These are phyloP conservation scores for Stenichneumon culpator DNA, from an alignment of 2,888 invertebrate species.

Conservation along the genomic window DNA sequence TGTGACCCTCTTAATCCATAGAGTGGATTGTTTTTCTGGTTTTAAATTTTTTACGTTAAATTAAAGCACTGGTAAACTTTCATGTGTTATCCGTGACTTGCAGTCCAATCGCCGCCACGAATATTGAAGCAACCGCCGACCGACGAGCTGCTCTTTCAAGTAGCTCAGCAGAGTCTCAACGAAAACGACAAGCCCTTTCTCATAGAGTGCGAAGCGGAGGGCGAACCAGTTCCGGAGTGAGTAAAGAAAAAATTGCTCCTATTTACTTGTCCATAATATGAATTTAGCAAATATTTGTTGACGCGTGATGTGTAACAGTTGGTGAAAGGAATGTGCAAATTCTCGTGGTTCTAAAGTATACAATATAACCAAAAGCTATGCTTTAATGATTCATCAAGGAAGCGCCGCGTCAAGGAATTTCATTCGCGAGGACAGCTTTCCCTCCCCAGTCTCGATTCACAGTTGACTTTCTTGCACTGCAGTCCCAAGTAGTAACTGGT, in stretches of 20 bases:
- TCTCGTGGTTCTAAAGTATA: constrained; percentile 9
- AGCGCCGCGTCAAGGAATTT: constrained; percentile 29
- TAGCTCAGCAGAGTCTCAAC: constrained; percentile 90
- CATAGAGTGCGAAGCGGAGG: constrained; percentile 98
- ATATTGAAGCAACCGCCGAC: constrained; percentile 97
- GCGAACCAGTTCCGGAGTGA: constrained; percentile 97
- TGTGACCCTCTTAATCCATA: constrained; percentile 43
- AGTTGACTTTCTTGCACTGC: constrained; percentile 70
- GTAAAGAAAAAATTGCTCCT: constrained; percentile 79
- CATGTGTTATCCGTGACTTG: constrained; percentile 63
- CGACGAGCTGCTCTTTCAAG: constrained; percentile 96
- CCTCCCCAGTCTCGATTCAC: constrained; percentile 52
- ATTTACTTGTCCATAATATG: background rate
- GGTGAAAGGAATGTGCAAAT: background rate
- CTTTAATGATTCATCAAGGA: background rate
- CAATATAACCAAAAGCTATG: constrained; percentile 10
- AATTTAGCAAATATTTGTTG: background rate
- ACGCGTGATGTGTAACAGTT: background rate
- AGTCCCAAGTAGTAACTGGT: constrained; percentile 80
- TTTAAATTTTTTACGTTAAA: constrained; percentile 30
- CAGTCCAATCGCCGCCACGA: constrained; percentile 95
- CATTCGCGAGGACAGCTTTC: constrained; percentile 59
- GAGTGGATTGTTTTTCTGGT: constrained; percentile 24
- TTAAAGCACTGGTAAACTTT: background rate
- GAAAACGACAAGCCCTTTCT: constrained; percentile 97